phyloP scores from a whole-genome alignment of 2,113 vertebrate species.

The Otis tarda region DNA sequence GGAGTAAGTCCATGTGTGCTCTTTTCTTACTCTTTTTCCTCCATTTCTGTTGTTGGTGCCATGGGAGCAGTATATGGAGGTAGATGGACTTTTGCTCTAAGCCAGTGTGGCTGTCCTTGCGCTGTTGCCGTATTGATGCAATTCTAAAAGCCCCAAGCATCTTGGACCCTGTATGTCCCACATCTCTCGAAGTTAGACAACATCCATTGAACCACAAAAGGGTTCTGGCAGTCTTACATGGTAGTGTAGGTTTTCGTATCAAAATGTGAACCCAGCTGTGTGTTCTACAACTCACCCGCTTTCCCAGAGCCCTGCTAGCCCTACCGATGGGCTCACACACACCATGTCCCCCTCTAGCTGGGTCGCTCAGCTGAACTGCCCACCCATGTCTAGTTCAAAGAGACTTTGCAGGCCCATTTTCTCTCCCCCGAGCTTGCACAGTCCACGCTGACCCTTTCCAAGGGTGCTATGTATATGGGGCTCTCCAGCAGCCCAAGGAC shows the following conservation, averaged over 20 bases:
- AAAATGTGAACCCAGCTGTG: background rate
- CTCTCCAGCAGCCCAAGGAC: background rate
- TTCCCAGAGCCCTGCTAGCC: background rate
- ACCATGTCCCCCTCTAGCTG: accelerated
- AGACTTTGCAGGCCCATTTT: background rate
- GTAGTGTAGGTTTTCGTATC: background rate
- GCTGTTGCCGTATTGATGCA: background rate
- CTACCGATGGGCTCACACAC: background rate
- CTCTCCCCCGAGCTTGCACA: background rate
- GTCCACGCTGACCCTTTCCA: background rate
- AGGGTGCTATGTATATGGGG: background rate
- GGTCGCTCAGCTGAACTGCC: background rate
- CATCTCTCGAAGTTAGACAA: background rate
- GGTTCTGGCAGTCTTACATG: background rate
- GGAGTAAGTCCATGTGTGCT: background rate
- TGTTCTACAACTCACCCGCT: background rate
- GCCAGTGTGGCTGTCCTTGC: background rate
- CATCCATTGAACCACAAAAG: background rate
- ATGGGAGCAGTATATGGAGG: background rate
- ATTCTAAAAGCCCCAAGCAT: background rate
- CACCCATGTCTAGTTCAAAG: background rate
- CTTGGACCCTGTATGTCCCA: background rate
- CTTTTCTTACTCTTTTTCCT: background rate
- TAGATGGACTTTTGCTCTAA: background rate
- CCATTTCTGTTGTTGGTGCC: background rate